A percentile compares a stretch with the other conserved stretches of the same genome.
These are phyloP conservation scores for Hippoglossus hippoglossus DNA, from an alignment of 2,797 vertebrate genomes.

Conservation along the genomic window DNA sequence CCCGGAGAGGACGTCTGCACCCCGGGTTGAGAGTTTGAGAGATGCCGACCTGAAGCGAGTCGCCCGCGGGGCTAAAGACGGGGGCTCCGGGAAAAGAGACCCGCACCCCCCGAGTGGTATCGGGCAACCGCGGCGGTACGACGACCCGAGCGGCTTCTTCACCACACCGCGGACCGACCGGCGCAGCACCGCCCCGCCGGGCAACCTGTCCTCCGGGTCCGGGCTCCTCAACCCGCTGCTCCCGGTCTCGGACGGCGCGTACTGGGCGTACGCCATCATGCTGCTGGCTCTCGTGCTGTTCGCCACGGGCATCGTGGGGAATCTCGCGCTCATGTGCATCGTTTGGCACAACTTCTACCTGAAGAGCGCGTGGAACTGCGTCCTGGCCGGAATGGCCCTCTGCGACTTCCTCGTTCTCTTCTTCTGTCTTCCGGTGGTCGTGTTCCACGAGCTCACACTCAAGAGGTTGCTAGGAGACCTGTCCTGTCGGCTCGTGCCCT, in stretches of 20 bases:
- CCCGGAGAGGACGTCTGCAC: not conserved
- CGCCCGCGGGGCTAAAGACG: conserved; percentile 69
- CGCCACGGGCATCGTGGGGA: conserved; percentile 90
- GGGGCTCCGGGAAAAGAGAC: conserved; percentile 54
- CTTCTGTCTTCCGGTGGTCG: conserved; percentile 93
- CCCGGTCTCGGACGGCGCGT: conserved; percentile 88
- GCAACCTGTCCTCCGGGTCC: conserved; percentile 65
- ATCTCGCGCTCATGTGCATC: conserved; percentile 95
- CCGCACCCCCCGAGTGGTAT: conserved; percentile 29
- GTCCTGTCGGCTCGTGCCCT: conserved; percentile 93
- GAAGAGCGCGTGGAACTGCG: conserved; percentile 95
- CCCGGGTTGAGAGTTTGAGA: not conserved
- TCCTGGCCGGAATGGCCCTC: conserved; percentile 93
- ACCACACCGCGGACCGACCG: conserved; percentile 73
- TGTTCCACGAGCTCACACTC: conserved; percentile 93
- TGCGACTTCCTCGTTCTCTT: conserved; percentile 96
- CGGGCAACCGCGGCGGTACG: conserved; percentile 72
- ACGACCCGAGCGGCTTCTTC: conserved; percentile 80
- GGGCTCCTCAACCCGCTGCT: conserved; percentile 87
- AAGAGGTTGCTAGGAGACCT: conserved; percentile 89
- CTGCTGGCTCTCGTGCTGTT: conserved; percentile 91
- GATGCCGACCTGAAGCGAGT: conserved; percentile 40
- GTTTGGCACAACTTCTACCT: conserved; percentile 95
- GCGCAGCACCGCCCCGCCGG: conserved; percentile 19
- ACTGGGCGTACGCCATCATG: conserved; percentile 90